phyloP scores from a whole-genome alignment of 2,113 vertebrate species.

The Toxotes jaculatrix region DNA sequence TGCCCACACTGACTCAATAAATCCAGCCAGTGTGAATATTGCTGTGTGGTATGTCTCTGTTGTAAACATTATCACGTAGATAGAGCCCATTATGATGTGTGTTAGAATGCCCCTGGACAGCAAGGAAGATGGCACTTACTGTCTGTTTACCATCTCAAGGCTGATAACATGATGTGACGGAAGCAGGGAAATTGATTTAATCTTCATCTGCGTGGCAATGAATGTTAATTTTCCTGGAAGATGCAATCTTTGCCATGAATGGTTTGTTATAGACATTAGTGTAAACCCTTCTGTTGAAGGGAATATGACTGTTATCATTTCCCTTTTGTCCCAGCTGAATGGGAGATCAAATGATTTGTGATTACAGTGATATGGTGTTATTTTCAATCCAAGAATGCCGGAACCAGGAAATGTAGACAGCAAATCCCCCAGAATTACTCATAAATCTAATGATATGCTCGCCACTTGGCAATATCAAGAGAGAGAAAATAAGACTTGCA shows the following conservation, averaged over 20 bases:
- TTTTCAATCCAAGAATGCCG: slow-evolving; percentile 65
- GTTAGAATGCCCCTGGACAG: slow-evolving; percentile 65
- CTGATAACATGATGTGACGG: slow-evolving; percentile 79
- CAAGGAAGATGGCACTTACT: slow-evolving; percentile 72
- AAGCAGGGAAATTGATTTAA: slow-evolving; percentile 81
- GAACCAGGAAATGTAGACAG: slow-evolving; percentile 73
- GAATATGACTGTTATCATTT: slow-evolving; percentile 64
- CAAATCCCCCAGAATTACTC: slow-evolving; percentile 78
- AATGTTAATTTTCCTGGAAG: slow-evolving; percentile 81
- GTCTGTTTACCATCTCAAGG: slow-evolving; percentile 76
- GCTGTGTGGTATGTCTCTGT: slow-evolving; percentile 47
- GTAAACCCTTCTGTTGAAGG: slow-evolving; percentile 64
- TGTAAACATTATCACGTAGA: slow-evolving; percentile 66
- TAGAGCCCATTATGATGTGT: slow-evolving; percentile 58
- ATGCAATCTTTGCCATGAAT: slow-evolving; percentile 76
- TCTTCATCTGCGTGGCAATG: slow-evolving; percentile 70
- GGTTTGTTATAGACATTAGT: slow-evolving; percentile 73
- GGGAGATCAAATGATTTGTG: slow-evolving; percentile 78
- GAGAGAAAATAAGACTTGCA: slow-evolving; percentile 72
- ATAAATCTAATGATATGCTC: slow-evolving; percentile 79
- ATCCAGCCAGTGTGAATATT: slow-evolving; percentile 59
- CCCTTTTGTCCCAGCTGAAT: slow-evolving; percentile 77
- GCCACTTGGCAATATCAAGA: slow-evolving; percentile 67
- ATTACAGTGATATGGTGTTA: slow-evolving; percentile 71
- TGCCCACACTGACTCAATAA: slow-evolving; percentile 44